phyloP scores from a whole-genome alignment of 1,140 invertebrate species.

The Cataglyphis hispanica region DNA sequence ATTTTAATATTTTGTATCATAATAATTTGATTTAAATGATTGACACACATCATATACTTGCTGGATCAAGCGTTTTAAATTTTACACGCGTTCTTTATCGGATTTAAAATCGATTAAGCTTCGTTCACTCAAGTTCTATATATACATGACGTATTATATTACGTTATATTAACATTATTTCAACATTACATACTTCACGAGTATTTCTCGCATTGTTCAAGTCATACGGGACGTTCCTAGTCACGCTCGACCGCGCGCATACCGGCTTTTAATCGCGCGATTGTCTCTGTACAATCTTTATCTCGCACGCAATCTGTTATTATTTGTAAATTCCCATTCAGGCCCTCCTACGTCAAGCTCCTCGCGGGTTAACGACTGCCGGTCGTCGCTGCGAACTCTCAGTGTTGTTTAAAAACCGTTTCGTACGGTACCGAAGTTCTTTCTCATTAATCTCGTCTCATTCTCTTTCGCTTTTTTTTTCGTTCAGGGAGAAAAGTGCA shows the following conservation, averaged over 20 bases:
- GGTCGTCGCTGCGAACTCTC: slow-evolving; percentile 4
- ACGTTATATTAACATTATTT: neutral
- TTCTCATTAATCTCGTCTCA: slow-evolving; percentile 60
- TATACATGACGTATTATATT: neutral
- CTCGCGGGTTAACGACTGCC: slow-evolving; percentile 60
- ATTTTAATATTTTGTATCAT: too few relatives aligned
- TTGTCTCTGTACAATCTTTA: slow-evolving; percentile 28
- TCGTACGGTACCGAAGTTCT: slow-evolving; percentile 57
- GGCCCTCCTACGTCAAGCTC: slow-evolving; percentile 40
- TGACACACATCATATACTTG: neutral
- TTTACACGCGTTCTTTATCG: neutral
- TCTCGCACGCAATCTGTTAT: slow-evolving; percentile 39
- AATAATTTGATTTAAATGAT: neutral
- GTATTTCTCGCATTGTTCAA: slow-evolving; percentile 9
- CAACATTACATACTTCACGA: neutral
- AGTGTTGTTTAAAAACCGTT: slow-evolving; percentile 51
- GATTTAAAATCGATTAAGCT: neutral
- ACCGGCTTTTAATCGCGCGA: slow-evolving; percentile 43
- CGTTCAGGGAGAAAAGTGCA: neutral
- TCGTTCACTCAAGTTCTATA: neutral
- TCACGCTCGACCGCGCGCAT: neutral
- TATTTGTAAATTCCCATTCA: slow-evolving; percentile 49
- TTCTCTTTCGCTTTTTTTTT: slow-evolving; percentile 16
- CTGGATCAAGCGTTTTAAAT: neutral
- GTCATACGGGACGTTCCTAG: slow-evolving; percentile 1